phyloP scores from a whole-genome alignment of 2,888 invertebrate genomes.

The Petrolisthes cinctipes region DNA sequence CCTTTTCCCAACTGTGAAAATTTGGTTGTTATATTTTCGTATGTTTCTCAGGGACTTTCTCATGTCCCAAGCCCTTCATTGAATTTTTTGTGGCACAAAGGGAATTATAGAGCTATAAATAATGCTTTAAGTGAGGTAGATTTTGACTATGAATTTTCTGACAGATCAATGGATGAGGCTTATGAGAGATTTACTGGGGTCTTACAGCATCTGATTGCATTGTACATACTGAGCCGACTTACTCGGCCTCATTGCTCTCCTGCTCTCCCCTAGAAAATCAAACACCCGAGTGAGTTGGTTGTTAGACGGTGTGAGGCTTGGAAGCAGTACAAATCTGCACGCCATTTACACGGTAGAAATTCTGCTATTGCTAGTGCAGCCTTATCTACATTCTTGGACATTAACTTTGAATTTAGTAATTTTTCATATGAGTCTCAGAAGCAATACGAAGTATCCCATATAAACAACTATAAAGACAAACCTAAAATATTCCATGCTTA shows the following conservation, averaged over 20 bases:
- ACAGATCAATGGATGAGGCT: too few relatives aligned
- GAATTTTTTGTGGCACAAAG: neutral
- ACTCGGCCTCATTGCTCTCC: too few relatives aligned
- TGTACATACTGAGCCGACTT: too few relatives aligned
- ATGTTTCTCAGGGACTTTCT: neutral
- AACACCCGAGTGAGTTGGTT: too few relatives aligned
- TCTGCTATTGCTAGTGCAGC: neutral
- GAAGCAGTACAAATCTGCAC: too few relatives aligned
- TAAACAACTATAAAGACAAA: neutral
- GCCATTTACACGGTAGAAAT: too few relatives aligned
- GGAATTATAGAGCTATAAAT: neutral
- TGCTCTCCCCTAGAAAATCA: too few relatives aligned
- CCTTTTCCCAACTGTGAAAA: too few relatives aligned
- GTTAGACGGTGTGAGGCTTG: too few relatives aligned
- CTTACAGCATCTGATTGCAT: too few relatives aligned
- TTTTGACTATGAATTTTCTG: constrained; percentile 6
- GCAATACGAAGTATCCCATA: neutral
- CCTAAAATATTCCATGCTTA: neutral
- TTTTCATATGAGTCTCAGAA: neutral
- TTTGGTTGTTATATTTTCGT: too few relatives aligned
- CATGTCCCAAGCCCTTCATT: neutral
- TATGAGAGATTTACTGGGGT: too few relatives aligned
- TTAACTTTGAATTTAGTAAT: neutral
- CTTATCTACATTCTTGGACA: neutral
- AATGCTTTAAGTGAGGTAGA: neutral